phyloP scores from a whole-genome alignment of 2,113 vertebrate genomes.

The Hymenochirus boettgeri region DNA sequence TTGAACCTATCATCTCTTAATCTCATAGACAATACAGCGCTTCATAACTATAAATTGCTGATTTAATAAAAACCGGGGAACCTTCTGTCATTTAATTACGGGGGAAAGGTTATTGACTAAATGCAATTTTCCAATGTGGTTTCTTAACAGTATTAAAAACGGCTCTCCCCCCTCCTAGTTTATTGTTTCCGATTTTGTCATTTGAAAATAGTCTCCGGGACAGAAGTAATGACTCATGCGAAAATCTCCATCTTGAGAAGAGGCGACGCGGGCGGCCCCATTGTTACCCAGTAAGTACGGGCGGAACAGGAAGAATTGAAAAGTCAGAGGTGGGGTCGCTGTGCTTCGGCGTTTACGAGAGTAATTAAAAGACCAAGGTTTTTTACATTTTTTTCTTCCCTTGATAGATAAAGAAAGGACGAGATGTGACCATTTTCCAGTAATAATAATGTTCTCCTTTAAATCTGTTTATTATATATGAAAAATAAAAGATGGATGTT shows the following conservation, averaged over 20 bases:
- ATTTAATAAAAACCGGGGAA: conserved; percentile 99
- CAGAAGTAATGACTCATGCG: conserved; percentile 99
- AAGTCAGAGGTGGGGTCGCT: conserved; percentile 87
- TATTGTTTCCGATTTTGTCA: conserved; percentile 99
- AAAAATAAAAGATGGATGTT: too few relatives aligned
- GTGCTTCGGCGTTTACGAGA: conserved; percentile 84
- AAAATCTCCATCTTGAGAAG: conserved; percentile 97
- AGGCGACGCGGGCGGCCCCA: conserved; percentile 80
- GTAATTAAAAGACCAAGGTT: conserved; percentile 87
- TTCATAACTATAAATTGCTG: conserved; percentile 97
- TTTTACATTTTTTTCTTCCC: conserved; percentile 42
- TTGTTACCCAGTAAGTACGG: conserved; percentile 94
- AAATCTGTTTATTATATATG: too few relatives aligned
- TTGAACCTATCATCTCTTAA: conserved; percentile 97
- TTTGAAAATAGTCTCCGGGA: conserved; percentile 96
- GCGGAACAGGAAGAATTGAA: conserved; percentile 81
- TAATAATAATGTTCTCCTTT: too few relatives aligned
- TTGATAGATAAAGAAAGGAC: conserved; percentile 72
- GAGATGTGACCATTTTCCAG: too few relatives aligned
- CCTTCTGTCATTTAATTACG: conserved; percentile 99
- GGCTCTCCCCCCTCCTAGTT: conserved; percentile 88
- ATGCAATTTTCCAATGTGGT: conserved; percentile 99
- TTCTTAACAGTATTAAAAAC: conserved; percentile 99
- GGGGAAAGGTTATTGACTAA: conserved; percentile 99
- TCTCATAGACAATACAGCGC: conserved; percentile 97